Base-by-base conservation (phyloP, 2,888 invertebrate genomes). In the Theretra japonica region DNA sequence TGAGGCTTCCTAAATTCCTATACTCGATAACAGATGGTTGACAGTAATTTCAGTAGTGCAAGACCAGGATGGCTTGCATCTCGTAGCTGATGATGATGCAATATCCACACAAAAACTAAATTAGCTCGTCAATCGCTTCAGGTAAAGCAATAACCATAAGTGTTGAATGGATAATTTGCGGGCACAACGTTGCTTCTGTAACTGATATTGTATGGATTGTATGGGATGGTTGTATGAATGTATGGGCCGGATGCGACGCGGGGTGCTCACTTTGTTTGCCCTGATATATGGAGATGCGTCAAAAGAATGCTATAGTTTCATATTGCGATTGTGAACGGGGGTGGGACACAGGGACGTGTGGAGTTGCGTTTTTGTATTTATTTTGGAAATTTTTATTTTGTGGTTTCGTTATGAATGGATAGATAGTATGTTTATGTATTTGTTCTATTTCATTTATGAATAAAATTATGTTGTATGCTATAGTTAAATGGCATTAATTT, bases 301-400 rank as follows among this genome's bases (percentile, higher is more conserved):
- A 87, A 90, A 90, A 88, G 82, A 84, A 89, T 88, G 90, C 90
- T 91, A 94, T 90, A 91, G 91, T 87, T 89, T 92, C 88, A 82
- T 82, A 90, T 93, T 91, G 88, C 92, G 89, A 94, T 93, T 86
- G 86, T 87, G 80, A 79, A 58, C 80, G 92, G 88, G 83, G 92
- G 93, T 83, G 92, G 87, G 89, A 87, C 75, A 86, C 50, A 33
- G 76, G 74, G 74, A 75, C 68, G 48, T 4, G 28, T 83, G 62
- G 86, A 90, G 87, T 75, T 53, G 72, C 72, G 0, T 69, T 25
- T 57, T 25, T 28, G 28, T 3, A 28, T 28, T 28, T 28, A 4
- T 56, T 70, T 11, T 70, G 68, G 30, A 28, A 25, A 68, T 71
- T 53, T 58, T 41, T 70, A 58, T 21, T 72, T 48, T 8, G 33